Evolutionary conservation across 2,888 invertebrate genomes (phyloP), one percentile per base, ranked within the genome.

Genomic region (Tetropium fuscum): DNA sequence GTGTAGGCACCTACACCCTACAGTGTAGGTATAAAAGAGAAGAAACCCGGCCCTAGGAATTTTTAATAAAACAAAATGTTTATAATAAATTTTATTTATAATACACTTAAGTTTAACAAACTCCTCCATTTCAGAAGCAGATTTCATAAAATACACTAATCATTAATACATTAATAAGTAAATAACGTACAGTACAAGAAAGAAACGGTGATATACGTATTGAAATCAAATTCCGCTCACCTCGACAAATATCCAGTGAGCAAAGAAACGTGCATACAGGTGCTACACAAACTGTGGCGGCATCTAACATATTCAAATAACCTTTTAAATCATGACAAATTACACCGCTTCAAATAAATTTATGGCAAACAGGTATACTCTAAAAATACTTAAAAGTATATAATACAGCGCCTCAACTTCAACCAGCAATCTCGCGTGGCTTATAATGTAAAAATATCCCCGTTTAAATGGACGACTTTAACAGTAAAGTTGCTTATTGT

Each of bases 31-130:
- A n/a, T n/a, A n/a, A n/a, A n/a, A n/a, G n/a, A n/a, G n/a, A n/a
- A n/a, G n/a, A n/a, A n/a, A n/a, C n/a, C n/a, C n/a, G n/a, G n/a
- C n/a, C n/a, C n/a, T 27, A 27, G 2, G n/a, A 27, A 2, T 27
- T 30, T 13, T 11, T 13, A 43, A 25, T 27, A 27, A 44, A 15
- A 44, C 27, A n/a, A 16, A 3, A 1, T 7, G 25, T 2, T 40
- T 40, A 25, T 51, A 44, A 58, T 54, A 49, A 44, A 27, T 22
- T 62, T 53, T 54, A 58, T 53, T 68, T 64, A 66, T 51, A 27
- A 27, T 65, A 68, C 68, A 64, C 58, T 60, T 61, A 67, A 60
- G 15, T 54, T 63, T 51, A 64, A 64, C 63, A 66, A 63, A 61
- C 55, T 60, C 58, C 58, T 55, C 56, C 60, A 66, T 54, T 27